Evolutionary conservation across 2,797 vertebrate genomes (phyloP).

Genomic region (Benthosema pterotum): DNA sequence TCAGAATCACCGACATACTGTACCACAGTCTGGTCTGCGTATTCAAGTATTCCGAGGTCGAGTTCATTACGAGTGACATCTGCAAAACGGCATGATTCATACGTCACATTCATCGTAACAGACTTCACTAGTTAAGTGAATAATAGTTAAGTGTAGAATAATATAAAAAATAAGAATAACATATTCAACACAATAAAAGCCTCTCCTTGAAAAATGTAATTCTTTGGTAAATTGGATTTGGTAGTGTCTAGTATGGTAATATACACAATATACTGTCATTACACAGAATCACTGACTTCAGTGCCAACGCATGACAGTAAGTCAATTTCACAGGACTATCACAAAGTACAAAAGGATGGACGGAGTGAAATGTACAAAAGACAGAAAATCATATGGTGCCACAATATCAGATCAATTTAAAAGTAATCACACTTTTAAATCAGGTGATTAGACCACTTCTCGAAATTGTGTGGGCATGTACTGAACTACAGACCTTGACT

Average conservation of each 20-base stretch:
- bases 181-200: slow-evolving; percentile 7
- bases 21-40: no score
- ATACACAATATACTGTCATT: background rate
- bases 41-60: no score
- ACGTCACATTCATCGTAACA: slow-evolving; percentile 2
- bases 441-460: background rate
- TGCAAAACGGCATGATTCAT: background rate
- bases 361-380: slow-evolving; percentile 7
- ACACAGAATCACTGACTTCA: slow-evolving; percentile 2
- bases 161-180: slow-evolving; percentile 7
- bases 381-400: background rate
- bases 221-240: slow-evolving; percentile 3
- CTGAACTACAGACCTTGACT: no score
- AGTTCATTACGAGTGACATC: no score
- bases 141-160: background rate
- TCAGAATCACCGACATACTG: no score
- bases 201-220: slow-evolving; percentile 7
- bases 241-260: slow-evolving; percentile 7
- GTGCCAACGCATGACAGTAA: background rate
- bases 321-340: background rate
- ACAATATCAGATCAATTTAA: slow-evolving; percentile 20
- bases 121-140: slow-evolving; percentile 14
- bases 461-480: no score
- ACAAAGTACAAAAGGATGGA: slow-evolving; percentile 16
- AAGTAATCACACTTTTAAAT: slow-evolving; percentile 28